Percentiles rank a stretch among this genome's conserved stretches.
These are phyloP conservation scores for Pseudachorutes palmiensis DNA, from an alignment of 1,140 invertebrate species.

Conservation along the genomic window DNA sequence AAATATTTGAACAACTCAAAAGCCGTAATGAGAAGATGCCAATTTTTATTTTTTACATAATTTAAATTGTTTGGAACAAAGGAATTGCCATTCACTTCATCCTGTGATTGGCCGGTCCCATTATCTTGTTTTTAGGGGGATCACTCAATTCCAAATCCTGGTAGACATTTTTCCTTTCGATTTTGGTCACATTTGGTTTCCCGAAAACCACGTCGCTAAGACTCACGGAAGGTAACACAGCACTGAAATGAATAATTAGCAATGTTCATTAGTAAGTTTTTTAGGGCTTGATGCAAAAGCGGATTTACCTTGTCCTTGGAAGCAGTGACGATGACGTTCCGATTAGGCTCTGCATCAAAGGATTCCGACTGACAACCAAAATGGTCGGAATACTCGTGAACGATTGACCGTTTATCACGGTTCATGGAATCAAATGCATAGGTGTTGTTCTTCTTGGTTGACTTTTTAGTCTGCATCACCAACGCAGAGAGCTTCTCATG, in stretches of 20 bases:
- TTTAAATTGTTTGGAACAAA: no score
- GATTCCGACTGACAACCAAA: conserved; percentile 88
- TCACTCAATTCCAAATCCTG: conserved; percentile 23
- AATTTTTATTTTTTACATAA: no score
- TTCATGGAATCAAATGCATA: conserved; percentile 90
- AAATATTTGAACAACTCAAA: no score
- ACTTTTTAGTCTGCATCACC: conserved; percentile 77
- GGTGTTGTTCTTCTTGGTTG: conserved; percentile 73
- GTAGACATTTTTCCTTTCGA: conserved; percentile 25
- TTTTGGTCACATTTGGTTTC: conserved; percentile 8
- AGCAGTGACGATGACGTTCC: conserved; percentile 81
- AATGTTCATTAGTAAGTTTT: conserved; percentile 12
- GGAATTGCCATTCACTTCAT: no score
- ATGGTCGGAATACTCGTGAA: conserved; percentile 88
- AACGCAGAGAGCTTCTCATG: conserved; percentile 77
- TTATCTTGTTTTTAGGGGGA: conserved; percentile 17
- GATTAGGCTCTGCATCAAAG: conserved; percentile 88
- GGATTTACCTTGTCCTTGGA: conserved; percentile 60
- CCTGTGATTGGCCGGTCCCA: conserved; percentile 15
- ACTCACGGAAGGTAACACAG: conserved; percentile 75
- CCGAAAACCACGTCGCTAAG: conserved; percentile 60
- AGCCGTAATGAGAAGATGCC: no score
- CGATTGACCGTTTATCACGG: conserved; percentile 74
- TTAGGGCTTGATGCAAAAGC: not conserved
- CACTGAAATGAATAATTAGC: conserved; percentile 48